Evolutionary conservation across 2,888 invertebrate species (phyloP).

Genomic region (Drosophila melanosoma): DNA sequence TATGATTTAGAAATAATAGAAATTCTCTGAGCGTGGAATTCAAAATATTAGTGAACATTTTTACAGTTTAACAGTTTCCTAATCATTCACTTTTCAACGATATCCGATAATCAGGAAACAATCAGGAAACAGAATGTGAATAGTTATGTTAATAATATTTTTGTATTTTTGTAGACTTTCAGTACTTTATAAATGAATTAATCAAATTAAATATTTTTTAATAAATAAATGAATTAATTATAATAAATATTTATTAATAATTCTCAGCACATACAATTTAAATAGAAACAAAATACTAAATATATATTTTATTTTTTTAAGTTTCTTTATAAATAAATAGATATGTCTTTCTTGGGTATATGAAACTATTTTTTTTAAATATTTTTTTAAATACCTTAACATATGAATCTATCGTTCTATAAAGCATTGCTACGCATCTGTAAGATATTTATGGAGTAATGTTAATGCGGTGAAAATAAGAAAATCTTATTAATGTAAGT

Average conservation of each 20-base stretch:
- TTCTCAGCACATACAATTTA: neutral
- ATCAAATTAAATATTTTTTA: neutral
- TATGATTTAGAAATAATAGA: neutral
- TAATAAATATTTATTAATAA: neutral
- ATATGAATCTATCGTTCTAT: neutral
- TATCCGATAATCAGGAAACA: neutral
- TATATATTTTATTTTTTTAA: neutral
- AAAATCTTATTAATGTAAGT: constrained; percentile 74
- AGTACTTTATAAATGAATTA: neutral
- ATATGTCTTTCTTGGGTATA: neutral
- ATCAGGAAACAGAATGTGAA: neutral
- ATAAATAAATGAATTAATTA: neutral
- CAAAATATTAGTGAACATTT: neutral
- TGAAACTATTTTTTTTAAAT: neutral
- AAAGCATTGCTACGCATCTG: neutral
- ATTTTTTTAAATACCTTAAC: neutral
- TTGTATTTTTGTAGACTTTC: neutral
- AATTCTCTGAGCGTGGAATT: neutral
- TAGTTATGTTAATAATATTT: neutral
- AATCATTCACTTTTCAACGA: neutral
- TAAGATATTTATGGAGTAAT: constrained; percentile 9
- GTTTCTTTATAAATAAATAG: neutral
- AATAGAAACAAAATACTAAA: neutral
- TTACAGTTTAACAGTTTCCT: neutral
- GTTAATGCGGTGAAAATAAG: constrained; percentile 51